phyloP scores from a whole-genome alignment of 2,888 invertebrate genomes.

The Coleophora deauratella region DNA sequence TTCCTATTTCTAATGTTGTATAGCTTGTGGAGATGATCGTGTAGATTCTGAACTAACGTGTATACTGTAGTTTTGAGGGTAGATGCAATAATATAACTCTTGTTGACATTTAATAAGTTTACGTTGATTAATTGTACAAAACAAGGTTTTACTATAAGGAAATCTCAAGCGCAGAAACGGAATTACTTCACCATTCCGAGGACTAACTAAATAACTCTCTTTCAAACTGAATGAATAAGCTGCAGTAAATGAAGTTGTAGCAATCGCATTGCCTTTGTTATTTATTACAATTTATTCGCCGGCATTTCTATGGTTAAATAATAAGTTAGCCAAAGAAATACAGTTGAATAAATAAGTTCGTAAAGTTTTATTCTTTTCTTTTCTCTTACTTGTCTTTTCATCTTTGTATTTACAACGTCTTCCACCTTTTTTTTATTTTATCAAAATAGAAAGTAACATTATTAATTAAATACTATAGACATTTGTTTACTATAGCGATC shows the following conservation, averaged over 20 bases:
- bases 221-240: slow-evolving; percentile 26
- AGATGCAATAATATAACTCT: slow-evolving; percentile 38
- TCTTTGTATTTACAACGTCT: slow-evolving; percentile 40
- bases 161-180: slow-evolving; percentile 26
- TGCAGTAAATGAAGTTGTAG: slow-evolving; percentile 7
- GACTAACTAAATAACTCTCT: slow-evolving; percentile 21
- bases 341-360: no score
- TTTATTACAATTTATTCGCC: slow-evolving; percentile 24
- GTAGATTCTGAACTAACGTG: slow-evolving; percentile 53
- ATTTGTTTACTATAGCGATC: no score
- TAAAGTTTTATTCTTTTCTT: slow-evolving; percentile 18
- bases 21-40: slow-evolving; percentile 60
- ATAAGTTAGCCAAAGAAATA: no score
- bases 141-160: slow-evolving; percentile 29
- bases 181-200: slow-evolving; percentile 44
- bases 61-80: slow-evolving; percentile 51
- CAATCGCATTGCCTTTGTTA: slow-evolving; percentile 21
- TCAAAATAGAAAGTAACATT: slow-evolving; percentile 6
- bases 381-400: slow-evolving; percentile 13
- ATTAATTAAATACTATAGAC: no score
- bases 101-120: slow-evolving; percentile 46
- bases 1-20: slow-evolving; percentile 64
- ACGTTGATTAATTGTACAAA: slow-evolving; percentile 22
- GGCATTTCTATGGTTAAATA: slow-evolving; percentile 21
- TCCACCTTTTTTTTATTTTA: slow-evolving; percentile 37